Percentiles rank a stretch among this genome's conserved stretches.
These are phyloP conservation scores for Pyxicephalus adspersus DNA, from an alignment of 2,113 vertebrate species.

Conservation along the genomic window DNA sequence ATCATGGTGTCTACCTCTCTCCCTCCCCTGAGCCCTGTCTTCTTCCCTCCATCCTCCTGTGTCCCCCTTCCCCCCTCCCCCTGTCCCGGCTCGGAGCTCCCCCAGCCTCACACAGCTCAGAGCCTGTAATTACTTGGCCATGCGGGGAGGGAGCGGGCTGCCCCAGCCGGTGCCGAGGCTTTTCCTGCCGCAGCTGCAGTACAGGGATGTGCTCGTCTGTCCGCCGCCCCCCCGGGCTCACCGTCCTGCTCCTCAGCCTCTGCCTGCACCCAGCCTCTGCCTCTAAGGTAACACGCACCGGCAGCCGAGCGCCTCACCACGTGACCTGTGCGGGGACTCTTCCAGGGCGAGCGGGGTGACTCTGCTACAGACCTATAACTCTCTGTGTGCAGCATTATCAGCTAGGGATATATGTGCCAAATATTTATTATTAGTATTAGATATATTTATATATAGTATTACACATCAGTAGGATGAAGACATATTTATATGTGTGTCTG, in stretches of 20 bases:
- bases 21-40: slow-evolving; percentile 43
- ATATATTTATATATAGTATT: too few relatives aligned
- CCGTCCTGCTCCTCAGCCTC: slow-evolving; percentile 40
- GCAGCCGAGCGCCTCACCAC: not conserved
- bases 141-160: slow-evolving; percentile 60
- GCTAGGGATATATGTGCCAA: too few relatives aligned
- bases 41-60: slow-evolving; percentile 27
- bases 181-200: slow-evolving; percentile 58
- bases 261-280: slow-evolving; percentile 41
- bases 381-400: too few relatives aligned
- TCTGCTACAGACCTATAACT: too few relatives aligned
- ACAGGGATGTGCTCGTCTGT: slow-evolving; percentile 61
- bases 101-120: slow-evolving; percentile 70
- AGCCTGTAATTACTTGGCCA: slow-evolving; percentile 72
- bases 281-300: slow-evolving; percentile 66
- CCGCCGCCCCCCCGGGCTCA: slow-evolving; percentile 57
- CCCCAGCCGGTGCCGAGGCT: slow-evolving; percentile 52
- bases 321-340: not conserved
- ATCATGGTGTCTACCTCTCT: slow-evolving; percentile 18
- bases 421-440: too few relatives aligned
- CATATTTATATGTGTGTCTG: too few relatives aligned
- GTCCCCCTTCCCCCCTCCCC: slow-evolving; percentile 24
- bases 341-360: too few relatives aligned
- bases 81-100: slow-evolving; percentile 57
- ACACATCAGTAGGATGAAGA: too few relatives aligned